phyloP scores from a whole-genome alignment of 1,140 invertebrate genomes.

The Brachionus calyciflorus region DNA sequence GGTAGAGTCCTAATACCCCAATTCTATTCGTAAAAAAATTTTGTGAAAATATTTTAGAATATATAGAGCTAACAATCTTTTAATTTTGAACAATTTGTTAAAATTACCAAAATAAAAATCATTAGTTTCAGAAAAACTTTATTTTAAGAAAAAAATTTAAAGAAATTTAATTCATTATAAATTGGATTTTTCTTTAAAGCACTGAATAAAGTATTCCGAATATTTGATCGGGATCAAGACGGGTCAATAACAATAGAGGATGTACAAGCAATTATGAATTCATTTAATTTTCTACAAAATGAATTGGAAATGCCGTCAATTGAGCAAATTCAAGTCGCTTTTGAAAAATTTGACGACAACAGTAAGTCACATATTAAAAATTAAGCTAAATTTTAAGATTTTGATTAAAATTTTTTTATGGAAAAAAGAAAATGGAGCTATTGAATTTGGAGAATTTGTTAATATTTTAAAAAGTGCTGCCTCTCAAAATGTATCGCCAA shows the following conservation, averaged over 20 bases:
- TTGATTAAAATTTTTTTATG: neutral
- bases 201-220: conserved; percentile 33
- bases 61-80: too few relatives aligned
- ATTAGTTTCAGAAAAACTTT: too few relatives aligned
- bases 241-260: conserved; percentile 45
- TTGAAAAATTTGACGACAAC: conserved; percentile 45
- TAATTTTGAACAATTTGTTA: too few relatives aligned
- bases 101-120: too few relatives aligned
- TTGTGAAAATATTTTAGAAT: too few relatives aligned
- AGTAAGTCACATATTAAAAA: neutral
- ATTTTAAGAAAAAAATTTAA: neutral
- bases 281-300: conserved; percentile 36
- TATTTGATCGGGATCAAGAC: conserved; percentile 42
- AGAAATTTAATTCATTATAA: neutral
- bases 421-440: conserved; percentile 26
- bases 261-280: conserved; percentile 36
- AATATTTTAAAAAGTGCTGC: conserved; percentile 38
- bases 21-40: too few relatives aligned
- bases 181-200: neutral
- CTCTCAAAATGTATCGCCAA: neutral
- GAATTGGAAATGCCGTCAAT: conserved; percentile 43
- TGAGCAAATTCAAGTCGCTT: conserved; percentile 27
- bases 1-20: too few relatives aligned
- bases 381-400: neutral
- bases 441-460: conserved; percentile 39